phyloP scores from a whole-genome alignment of 1,140 invertebrate genomes.

The Schmidtea mediterranea region DNA sequence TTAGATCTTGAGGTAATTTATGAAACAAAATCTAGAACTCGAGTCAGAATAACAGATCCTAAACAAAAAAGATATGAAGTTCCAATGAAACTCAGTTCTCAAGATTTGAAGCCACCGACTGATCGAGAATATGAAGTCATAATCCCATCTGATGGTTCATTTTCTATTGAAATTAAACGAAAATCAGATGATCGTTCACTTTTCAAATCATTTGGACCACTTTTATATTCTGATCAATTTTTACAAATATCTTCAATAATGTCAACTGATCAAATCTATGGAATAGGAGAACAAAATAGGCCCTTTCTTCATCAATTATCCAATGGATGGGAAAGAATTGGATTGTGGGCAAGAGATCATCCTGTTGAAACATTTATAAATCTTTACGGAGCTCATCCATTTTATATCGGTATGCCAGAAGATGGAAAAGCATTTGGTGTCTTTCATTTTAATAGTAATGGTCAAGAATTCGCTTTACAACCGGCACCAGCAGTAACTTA shows the following conservation, averaged over 20 bases:
- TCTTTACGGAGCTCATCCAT: slow-evolving; percentile 56
- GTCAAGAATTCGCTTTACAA: slow-evolving; percentile 12
- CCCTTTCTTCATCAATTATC: background rate
- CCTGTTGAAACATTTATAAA: too few species aligned
- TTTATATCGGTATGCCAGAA: slow-evolving; percentile 38
- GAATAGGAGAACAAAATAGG: background rate
- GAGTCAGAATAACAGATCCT: background rate
- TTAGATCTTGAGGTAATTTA: background rate
- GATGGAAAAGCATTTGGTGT: slow-evolving; percentile 25
- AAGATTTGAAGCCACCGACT: too few species aligned
- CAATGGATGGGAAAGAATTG: slow-evolving; percentile 1
- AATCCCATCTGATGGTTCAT: background rate
- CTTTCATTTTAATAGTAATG: slow-evolving; percentile 19
- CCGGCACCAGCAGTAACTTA: slow-evolving; percentile 16
- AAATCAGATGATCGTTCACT: background rate
- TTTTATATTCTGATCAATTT: background rate
- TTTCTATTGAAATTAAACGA: background rate
- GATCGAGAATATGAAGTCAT: too few species aligned
- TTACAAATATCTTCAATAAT: background rate
- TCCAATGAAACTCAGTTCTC: too few species aligned
- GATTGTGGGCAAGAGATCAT: slow-evolving; percentile 2
- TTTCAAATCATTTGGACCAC: background rate
- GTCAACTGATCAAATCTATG: background rate
- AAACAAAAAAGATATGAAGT: too few species aligned
- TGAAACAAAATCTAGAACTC: background rate